These are phyloP conservation scores for Schizothorax lantsangensis DNA, from an alignment of 2,797 vertebrate genomes.

Conservation along the genomic window DNA sequence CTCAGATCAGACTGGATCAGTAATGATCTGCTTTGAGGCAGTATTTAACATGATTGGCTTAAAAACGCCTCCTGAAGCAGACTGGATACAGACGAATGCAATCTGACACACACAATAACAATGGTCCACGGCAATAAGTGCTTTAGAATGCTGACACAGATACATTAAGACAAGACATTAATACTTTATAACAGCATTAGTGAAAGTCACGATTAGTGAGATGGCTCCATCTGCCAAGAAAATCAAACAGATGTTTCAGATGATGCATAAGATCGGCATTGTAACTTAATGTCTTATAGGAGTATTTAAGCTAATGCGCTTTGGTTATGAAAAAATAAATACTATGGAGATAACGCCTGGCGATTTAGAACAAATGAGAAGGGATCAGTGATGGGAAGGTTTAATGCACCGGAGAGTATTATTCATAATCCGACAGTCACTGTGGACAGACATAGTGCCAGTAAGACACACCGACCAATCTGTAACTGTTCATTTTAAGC, in stretches of 20 bases:
- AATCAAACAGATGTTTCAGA: constrained; percentile 15
- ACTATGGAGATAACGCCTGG: constrained; percentile 48
- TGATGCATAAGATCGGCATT: constrained; percentile 6
- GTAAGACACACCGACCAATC: constrained; percentile 62
- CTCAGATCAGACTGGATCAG: constrained; percentile 33
- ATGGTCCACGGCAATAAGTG: constrained; percentile 43
- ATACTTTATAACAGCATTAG: constrained; percentile 34
- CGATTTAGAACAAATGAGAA: constrained; percentile 63
- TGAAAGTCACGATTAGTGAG: constrained; percentile 12
- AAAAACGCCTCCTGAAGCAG: constrained; percentile 5
- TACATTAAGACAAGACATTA: constrained; percentile 41
- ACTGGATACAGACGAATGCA: constrained; percentile 27
- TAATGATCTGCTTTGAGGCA: constrained; percentile 38
- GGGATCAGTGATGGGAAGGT: constrained; percentile 15
- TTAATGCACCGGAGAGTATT: constrained; percentile 66
- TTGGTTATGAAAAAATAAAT: constrained; percentile 45
- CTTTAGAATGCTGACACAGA: constrained; percentile 43
- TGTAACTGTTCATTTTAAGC: constrained; percentile 65
- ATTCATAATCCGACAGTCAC: constrained; percentile 63
- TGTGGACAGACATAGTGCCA: constrained; percentile 40
- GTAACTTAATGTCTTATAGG: not conserved
- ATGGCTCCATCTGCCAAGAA: constrained; percentile 28
- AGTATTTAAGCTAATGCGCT: constrained; percentile 39
- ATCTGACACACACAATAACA: constrained; percentile 19
- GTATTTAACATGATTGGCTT: constrained; percentile 13